These are phyloP conservation scores for Apodemus sylvaticus DNA, from an alignment of 2,113 vertebrate genomes.

Conservation along the genomic window DNA sequence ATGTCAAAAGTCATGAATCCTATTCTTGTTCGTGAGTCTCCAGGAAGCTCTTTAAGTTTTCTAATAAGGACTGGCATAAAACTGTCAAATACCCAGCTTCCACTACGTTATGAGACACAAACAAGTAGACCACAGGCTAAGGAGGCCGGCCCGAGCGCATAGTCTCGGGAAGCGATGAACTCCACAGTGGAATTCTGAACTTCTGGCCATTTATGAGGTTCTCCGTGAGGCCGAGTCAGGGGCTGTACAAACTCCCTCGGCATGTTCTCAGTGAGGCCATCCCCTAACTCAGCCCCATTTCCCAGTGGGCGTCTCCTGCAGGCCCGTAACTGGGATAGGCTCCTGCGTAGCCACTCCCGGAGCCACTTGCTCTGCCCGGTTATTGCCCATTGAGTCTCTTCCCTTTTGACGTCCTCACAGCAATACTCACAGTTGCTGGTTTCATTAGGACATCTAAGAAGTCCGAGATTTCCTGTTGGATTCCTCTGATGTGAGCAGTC, in stretches of 20 bases:
- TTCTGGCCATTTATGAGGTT: conserved; percentile 97
- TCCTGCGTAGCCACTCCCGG: no score
- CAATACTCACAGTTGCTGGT: no score
- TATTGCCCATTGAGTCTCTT: no score
- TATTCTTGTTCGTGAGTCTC: conserved; percentile 94
- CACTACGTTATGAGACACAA: conserved; percentile 97
- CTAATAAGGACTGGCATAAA: conserved; percentile 94
- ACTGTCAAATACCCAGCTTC: conserved; percentile 95
- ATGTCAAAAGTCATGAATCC: conserved; percentile 98
- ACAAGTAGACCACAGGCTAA: conserved; percentile 97
- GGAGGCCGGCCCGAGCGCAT: conserved; percentile 98
- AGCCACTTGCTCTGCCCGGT: no score
- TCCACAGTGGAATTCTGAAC: conserved; percentile 98
- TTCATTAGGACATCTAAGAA: no score
- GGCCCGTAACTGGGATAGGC: no score
- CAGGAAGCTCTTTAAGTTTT: conserved; percentile 96
- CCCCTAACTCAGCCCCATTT: no score
- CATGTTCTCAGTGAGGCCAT: no score
- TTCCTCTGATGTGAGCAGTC: no score
- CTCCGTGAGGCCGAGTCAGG: conserved; percentile 96
- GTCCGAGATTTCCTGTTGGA: no score
- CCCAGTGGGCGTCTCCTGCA: no score
- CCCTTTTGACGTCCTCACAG: no score
- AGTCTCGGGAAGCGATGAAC: conserved; percentile 98
- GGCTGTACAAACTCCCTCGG: conserved; percentile 99